These are phyloP conservation scores for Chironomus riparius DNA, from an alignment of 2,888 invertebrate species.

Conservation along the genomic window DNA sequence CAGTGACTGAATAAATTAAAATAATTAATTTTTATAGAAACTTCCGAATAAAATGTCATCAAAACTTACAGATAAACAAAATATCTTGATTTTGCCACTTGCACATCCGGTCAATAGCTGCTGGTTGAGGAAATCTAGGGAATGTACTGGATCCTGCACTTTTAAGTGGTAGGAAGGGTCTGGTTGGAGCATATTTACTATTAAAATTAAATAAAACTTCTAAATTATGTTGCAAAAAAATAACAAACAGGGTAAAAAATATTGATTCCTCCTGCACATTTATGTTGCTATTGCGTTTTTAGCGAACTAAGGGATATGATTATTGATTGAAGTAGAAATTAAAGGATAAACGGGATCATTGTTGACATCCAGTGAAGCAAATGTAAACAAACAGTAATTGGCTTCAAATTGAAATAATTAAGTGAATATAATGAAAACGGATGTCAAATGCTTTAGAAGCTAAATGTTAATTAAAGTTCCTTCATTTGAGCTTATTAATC, in stretches of 20 bases:
- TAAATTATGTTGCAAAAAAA: background rate
- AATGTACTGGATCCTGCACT: conserved; percentile 52
- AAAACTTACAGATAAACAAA: conserved; percentile 14
- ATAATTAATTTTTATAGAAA: conserved; percentile 32
- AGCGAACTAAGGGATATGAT: background rate
- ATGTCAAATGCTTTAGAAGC: no score
- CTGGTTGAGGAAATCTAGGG: conserved; percentile 59
- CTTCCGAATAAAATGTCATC: background rate
- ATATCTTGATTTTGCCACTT: conserved; percentile 44
- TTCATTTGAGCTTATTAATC: no score
- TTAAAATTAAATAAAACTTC: background rate
- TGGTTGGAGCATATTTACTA: conserved; percentile 12
- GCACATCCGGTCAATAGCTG: conserved; percentile 65
- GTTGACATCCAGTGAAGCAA: background rate
- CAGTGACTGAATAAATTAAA: conserved; percentile 45
- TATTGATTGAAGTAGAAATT: no score
- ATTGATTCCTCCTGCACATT: background rate
- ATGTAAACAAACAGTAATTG: background rate
- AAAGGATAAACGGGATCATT: no score
- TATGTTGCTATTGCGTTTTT: background rate
- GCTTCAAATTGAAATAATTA: no score
- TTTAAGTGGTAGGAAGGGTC: background rate
- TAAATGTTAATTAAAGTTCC: no score
- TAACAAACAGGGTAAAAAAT: background rate
- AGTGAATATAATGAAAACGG: no score